phyloP scores from a whole-genome alignment of 2,888 invertebrate genomes.

The Epinotia bilunana region DNA sequence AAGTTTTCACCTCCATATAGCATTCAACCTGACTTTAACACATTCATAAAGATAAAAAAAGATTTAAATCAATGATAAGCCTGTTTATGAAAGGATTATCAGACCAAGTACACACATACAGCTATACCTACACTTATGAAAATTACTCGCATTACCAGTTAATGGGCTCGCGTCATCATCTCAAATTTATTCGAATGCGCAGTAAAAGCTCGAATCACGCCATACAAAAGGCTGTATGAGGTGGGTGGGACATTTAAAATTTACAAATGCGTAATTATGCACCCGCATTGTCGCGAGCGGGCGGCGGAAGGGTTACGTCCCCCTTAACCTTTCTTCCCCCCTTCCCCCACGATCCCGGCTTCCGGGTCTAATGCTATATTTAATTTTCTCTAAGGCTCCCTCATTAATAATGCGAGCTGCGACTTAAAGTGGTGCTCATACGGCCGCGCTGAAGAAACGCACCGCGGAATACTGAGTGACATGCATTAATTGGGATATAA shows the following conservation, averaged over 20 bases:
- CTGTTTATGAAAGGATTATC: conserved; percentile 32
- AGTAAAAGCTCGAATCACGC: conserved; percentile 81
- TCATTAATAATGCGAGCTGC: conserved; percentile 84
- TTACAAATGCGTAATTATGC: conserved; percentile 85
- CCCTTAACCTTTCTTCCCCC: conserved; percentile 56
- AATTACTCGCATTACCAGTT: conserved; percentile 68
- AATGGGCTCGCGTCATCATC: conserved; percentile 73
- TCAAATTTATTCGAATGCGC: conserved; percentile 73
- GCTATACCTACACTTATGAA: conserved; percentile 56
- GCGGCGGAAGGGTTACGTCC: conserved; percentile 72
- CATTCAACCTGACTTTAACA: background rate
- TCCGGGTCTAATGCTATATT: conserved; percentile 85
- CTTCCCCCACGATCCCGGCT: conserved; percentile 72
- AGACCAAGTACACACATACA: conserved; percentile 20
- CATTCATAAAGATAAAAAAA: conserved; percentile 5
- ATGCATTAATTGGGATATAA: conserved; percentile 39
- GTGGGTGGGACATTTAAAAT: conserved; percentile 83
- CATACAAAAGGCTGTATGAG: conserved; percentile 81
- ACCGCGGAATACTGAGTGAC: conserved; percentile 50
- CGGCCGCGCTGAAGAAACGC: conserved; percentile 69
- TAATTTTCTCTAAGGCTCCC: conserved; percentile 85
- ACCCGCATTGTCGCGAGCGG: conserved; percentile 80
- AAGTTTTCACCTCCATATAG: background rate
- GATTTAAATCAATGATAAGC: conserved; percentile 19
- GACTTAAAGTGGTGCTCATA: conserved; percentile 84